phyloP scores from a whole-genome alignment of 2,888 invertebrate species.

The Seira musarum region DNA sequence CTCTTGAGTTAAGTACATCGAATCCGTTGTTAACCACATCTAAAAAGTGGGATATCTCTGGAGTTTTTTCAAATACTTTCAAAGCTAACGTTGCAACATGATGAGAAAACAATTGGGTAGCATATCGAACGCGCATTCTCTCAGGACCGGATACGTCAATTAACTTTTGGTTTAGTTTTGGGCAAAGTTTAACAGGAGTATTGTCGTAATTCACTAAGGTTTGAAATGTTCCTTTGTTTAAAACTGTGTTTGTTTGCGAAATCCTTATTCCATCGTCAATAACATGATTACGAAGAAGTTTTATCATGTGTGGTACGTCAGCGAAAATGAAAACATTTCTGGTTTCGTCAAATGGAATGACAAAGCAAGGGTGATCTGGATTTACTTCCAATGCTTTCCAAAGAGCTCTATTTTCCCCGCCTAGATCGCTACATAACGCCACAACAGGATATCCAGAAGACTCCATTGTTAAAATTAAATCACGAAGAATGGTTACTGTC shows the following conservation, averaged over 20 bases:
- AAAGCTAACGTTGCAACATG: constrained; percentile 7
- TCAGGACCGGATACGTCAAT: constrained; percentile 2
- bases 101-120: constrained; percentile 13
- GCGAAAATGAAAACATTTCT: constrained; percentile 57
- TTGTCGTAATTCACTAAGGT: constrained; percentile 2
- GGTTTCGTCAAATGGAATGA: constrained; percentile 33
- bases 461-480: constrained; percentile 40
- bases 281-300: constrained; percentile 61
- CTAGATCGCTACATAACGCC: constrained; percentile 54
- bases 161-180: neutral
- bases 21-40: neutral
- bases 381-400: constrained; percentile 47
- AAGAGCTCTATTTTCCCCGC: constrained; percentile 54
- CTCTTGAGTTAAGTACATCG: constrained; percentile 22
- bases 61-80: neutral
- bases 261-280: constrained; percentile 55
- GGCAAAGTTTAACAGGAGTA: constrained; percentile 11
- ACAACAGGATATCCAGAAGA: constrained; percentile 37
- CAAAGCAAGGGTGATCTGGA: constrained; percentile 18
- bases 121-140: constrained; percentile 26
- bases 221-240: constrained; percentile 30
- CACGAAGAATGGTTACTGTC: constrained; percentile 33
- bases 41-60: neutral
- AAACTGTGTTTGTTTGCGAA: constrained; percentile 14
- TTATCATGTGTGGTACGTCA: constrained; percentile 63